Base-by-base conservation (phyloP, 2,113 vertebrate species). In the Sprattus sprattus region DNA sequence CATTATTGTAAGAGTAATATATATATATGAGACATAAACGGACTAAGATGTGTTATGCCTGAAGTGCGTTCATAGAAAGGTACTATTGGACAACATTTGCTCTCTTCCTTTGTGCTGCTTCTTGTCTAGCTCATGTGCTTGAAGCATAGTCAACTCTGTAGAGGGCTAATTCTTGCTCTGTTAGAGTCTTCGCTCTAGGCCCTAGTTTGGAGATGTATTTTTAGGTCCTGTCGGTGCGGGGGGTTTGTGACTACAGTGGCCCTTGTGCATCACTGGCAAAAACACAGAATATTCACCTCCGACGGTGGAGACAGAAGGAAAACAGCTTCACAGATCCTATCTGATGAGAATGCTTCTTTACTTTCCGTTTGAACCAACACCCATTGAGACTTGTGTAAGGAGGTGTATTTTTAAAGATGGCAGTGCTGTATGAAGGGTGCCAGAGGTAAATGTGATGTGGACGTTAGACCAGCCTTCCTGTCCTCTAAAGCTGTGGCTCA, bases 381-480 rank as follows among this genome's bases (percentile, higher is more conserved):
- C 13, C 13, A 39, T 13, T 75, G 67, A 75, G 25, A 32, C 67
- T 75, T 0, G 13, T 32, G 3, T 32, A 39, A 4, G 10, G 28
- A 11, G 67, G 25, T 13, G 67, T 75, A 13, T 15, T 39, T 64
- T 7, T 64, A 64, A 39, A 1, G 1, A 32, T 39, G 67, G 67
- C 64, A 32, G n/a, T 71, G 67, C 28, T 16, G 39, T 28, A 16
- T 39, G 28, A 15, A 16, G 25, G 25, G 67, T 39, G 67, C 67
- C 67, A 75, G 67, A 75, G 67, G 67, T 71, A 71, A 28, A 71
- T 71, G 28, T 71, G 64, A 32, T 28, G 64, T 71, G n/a, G 64
- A 25, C 3, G 64, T 71, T 28, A 13, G 64, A 71, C 25, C 64
- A 71, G 64, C 10, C 28, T 39, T 39, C 67, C 67, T 39, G 28